Conservation (phyloP, 2,888 invertebrate genomes). For the Heliconius ismenius region DNA sequence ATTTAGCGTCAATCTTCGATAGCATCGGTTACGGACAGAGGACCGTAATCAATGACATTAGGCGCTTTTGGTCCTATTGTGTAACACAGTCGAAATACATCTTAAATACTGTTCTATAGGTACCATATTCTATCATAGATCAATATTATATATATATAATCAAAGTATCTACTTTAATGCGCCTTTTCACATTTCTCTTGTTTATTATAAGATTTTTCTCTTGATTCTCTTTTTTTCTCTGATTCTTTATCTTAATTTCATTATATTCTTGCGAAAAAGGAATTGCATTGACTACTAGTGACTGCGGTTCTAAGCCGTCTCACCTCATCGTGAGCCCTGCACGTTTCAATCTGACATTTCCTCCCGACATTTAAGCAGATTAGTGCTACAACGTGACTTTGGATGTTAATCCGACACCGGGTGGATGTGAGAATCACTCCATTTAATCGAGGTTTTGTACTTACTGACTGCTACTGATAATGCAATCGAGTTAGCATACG, state of each 20-base stretch:
- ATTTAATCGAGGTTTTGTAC: conserved; percentile 74
- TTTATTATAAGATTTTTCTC: not conserved
- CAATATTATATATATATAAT: not conserved
- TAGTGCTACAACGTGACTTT: conserved; percentile 76
- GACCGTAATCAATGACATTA: conserved; percentile 67
- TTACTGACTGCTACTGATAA: conserved; percentile 56
- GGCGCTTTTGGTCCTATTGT: conserved; percentile 66
- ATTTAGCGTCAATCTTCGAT: conserved; percentile 81
- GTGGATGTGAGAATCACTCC: conserved; percentile 76
- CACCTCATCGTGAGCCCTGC: conserved; percentile 67
- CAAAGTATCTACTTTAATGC: not conserved
- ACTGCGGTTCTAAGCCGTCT: conserved; percentile 71
- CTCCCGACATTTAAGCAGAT: conserved; percentile 82
- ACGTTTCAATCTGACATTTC: conserved; percentile 82
- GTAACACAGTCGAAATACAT: conserved; percentile 52
- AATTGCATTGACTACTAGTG: conserved; percentile 60
- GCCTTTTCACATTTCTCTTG: not conserved
- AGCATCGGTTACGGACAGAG: conserved; percentile 64
- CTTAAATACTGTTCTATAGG: not conserved
- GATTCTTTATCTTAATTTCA: not conserved
- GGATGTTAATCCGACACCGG: conserved; percentile 79
- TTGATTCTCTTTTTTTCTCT: too few species aligned
- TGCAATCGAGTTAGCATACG: conserved; percentile 46
- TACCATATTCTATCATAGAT: not conserved
- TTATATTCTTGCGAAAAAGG: conserved; percentile 2